Base-by-base conservation (phyloP, 1,140 invertebrate genomes). In the Dendroctonus ponderosae region DNA sequence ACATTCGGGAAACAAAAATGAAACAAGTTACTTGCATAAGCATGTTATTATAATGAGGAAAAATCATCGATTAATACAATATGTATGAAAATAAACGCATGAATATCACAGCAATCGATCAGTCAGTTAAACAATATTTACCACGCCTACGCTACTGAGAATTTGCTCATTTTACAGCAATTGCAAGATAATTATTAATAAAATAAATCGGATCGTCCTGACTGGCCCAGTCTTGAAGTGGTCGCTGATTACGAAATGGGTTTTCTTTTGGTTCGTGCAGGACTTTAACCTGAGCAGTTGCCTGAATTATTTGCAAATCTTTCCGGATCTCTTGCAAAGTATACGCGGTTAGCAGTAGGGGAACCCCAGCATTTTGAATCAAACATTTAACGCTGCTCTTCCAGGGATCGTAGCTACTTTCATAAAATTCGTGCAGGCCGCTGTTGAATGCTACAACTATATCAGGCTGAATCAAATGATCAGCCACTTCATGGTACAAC, bases 391-490 rank as follows among this genome's bases (percentile, higher is more conserved):
- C 61, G 57, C 74, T 75, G 9, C 67, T 56, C 57, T 60, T 50
- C 78, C 78, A 79, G 11, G 70, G 48, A 73, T 79, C 73, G 62
- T 66, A 37, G 9, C 37, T 43, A 41, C 69, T 42, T 37, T 53
- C 26, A 54, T 67, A 43, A 66, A 70, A 74, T 67, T 78, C 76
- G 66, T 74, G 72, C 51, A 79, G 71, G 12, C 77, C 78, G 67
- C 76, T 75, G 67, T 78, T 79, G 56, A 78, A 76, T 12, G 73
- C 71, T 7, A 74, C 71, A n/a, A 78, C 71, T 37, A 76, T 41
- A 70, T 76, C 66, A 12, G 77, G 75, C 40, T 69, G 62, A 48
- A 67, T 44, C 46, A 76, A 66, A 58, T 54, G 11, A n/a, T 62
- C 41, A 8, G 67, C 42, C 51, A 72, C 67, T 15, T 78, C 64